Conservation (phyloP, 2,113 vertebrate species). For the Trinectes maculatus region DNA sequence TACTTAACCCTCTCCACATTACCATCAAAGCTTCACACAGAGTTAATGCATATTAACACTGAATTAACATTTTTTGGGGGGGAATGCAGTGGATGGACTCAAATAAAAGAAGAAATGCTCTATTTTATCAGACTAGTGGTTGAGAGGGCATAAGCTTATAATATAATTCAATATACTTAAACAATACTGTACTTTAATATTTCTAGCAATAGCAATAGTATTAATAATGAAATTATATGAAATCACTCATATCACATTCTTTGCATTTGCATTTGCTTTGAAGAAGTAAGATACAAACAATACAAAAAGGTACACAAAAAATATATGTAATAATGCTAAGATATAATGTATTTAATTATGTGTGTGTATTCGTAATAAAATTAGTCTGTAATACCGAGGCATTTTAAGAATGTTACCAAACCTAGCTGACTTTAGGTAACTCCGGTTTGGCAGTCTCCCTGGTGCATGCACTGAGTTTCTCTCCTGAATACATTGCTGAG, state of each 20-base stretch:
- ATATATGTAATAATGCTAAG: no score
- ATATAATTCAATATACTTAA: not conserved
- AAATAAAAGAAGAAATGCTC: not conserved
- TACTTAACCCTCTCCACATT: not conserved
- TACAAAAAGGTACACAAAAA: no score
- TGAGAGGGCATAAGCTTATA: not conserved
- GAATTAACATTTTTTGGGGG: not conserved
- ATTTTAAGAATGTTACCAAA: not conserved
- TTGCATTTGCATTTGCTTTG: no score
- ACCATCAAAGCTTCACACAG: no score
- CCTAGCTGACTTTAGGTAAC: not conserved
- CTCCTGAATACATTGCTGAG: not conserved
- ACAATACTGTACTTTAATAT: not conserved
- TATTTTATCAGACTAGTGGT: not conserved
- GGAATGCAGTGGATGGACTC: not conserved
- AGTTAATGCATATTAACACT: not conserved
- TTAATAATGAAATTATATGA: not conserved
- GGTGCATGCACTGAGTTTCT: not conserved
- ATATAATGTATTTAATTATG: not conserved
- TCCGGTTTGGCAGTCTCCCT: not conserved
- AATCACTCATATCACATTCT: constrained; percentile 2
- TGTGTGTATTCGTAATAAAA: no score
- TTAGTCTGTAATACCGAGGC: not conserved
- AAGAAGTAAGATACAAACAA: no score
- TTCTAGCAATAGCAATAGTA: not conserved